Conservation (phyloP, 1,140 invertebrate species). For the Zaprionus ghesquierei region DNA sequence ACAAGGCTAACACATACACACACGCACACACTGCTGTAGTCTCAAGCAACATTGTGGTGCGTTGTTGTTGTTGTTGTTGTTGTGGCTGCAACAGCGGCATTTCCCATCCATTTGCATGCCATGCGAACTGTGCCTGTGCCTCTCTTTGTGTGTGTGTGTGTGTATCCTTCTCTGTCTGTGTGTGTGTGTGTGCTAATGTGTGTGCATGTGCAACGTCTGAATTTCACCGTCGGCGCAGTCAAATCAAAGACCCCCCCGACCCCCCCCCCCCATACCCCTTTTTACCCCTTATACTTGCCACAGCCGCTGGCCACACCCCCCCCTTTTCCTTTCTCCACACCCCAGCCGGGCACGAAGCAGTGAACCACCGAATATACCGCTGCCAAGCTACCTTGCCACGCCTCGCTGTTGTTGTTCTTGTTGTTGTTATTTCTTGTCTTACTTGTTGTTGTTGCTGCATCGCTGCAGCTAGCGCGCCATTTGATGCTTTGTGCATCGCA, state of each 20-base stretch:
- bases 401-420: slow-evolving; percentile 18
- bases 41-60: slow-evolving; percentile 48
- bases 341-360: background rate
- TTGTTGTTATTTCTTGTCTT: background rate
- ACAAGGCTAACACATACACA: slow-evolving; percentile 21
- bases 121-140: slow-evolving; percentile 1
- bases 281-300: background rate
- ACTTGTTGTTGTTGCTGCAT: slow-evolving; percentile 47
- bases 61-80: slow-evolving; percentile 31
- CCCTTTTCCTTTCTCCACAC: too few relatives aligned
- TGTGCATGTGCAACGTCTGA: slow-evolving; percentile 15
- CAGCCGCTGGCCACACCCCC: background rate
- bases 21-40: slow-evolving; percentile 10
- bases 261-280: background rate
- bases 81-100: slow-evolving; percentile 39
- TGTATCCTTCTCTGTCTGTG: background rate
- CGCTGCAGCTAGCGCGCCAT: slow-evolving; percentile 59
- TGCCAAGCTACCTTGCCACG: slow-evolving; percentile 47
- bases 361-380: slow-evolving; percentile 21
- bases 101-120: slow-evolving; percentile 69
- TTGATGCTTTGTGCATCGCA: slow-evolving; percentile 57
- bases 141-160: background rate
- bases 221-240: slow-evolving; percentile 5
- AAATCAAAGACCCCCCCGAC: slow-evolving; percentile 11
- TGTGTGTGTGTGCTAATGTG: background rate